phyloP scores from a whole-genome alignment of 2,888 invertebrate genomes.

The Andrena haemorrhoa region DNA sequence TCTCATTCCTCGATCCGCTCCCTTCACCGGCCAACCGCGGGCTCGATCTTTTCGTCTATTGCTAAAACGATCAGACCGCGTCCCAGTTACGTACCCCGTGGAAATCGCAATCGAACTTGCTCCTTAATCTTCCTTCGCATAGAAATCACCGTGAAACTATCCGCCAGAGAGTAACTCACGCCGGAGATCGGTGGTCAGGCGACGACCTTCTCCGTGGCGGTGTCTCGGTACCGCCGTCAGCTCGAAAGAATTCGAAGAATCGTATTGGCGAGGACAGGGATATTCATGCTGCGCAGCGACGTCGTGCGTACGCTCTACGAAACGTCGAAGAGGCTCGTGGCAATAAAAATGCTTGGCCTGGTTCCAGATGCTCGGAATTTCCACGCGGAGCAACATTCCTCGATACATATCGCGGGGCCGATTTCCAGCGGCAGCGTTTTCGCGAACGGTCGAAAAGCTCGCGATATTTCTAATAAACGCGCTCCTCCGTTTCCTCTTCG shows the following conservation, averaged over 20 bases:
- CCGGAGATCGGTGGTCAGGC: conserved; percentile 23
- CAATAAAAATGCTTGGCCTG: conserved; percentile 72
- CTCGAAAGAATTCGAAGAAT: conserved; percentile 49
- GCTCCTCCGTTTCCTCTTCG: conserved; percentile 19
- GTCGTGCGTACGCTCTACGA: conserved; percentile 44
- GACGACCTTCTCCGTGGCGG: conserved; percentile 20
- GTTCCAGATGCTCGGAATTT: conserved; percentile 70
- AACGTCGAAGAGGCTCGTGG: conserved; percentile 62
- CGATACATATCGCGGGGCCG: conserved; percentile 54
- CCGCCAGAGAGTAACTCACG: conserved; percentile 11
- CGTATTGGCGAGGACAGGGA: conserved; percentile 62
- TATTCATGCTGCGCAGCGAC: conserved; percentile 62
- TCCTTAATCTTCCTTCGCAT: conserved; percentile 32
- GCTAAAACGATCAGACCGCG: conserved; percentile 55
- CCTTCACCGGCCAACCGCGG: neutral
- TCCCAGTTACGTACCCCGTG: conserved; percentile 36
- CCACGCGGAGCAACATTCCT: conserved; percentile 58
- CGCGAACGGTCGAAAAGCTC: conserved; percentile 36
- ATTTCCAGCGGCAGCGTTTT: conserved; percentile 52
- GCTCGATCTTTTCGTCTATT: conserved; percentile 38
- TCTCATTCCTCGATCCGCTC: conserved; percentile 27
- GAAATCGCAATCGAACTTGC: conserved; percentile 31
- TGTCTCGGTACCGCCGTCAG: conserved; percentile 57
- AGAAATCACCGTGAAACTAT: conserved; percentile 44
- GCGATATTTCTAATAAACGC: conserved; percentile 52